Evolutionary conservation across 2,797 vertebrate species (phyloP).

Genomic region (Adrianichthys oophorus): DNA sequence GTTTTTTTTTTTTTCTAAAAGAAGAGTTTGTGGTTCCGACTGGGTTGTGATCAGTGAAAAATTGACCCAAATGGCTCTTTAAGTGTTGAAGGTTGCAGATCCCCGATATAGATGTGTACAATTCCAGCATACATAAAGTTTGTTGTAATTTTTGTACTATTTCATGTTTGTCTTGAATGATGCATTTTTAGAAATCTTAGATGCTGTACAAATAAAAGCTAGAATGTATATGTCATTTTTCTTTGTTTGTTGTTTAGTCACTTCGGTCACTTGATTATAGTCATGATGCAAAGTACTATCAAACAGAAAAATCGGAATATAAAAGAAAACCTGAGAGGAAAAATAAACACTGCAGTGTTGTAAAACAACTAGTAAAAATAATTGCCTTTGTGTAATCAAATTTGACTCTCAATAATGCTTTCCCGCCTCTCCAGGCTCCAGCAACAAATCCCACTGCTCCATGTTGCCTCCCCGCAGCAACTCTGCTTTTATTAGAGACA

Average conservation of each 20-base stretch:
- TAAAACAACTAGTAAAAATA: slow-evolving; percentile 5
- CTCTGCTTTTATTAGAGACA: slow-evolving; percentile 44
- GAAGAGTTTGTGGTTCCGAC: no score
- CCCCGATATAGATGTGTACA: no score
- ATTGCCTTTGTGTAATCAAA: slow-evolving; percentile 13
- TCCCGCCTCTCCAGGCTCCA: slow-evolving; percentile 12
- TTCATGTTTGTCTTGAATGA: no score
- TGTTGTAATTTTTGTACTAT: no score
- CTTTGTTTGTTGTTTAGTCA: no score
- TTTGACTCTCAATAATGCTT: slow-evolving; percentile 12
- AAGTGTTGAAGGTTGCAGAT: no score
- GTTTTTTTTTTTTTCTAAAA: no score
- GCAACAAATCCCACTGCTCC: slow-evolving; percentile 25
- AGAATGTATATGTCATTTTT: no score
- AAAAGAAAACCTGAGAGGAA: not conserved
- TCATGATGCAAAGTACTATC: not conserved
- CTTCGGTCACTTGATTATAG: slow-evolving; percentile 2
- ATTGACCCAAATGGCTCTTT: no score
- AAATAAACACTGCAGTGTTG: not conserved
- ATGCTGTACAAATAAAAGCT: not conserved
- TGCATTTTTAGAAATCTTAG: not conserved
- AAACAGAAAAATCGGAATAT: not conserved
- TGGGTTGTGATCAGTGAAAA: no score
- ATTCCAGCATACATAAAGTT: no score
- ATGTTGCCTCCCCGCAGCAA: slow-evolving; percentile 42